phyloP scores from a whole-genome alignment of 2,113 vertebrate species.

The Melospiza georgiana region DNA sequence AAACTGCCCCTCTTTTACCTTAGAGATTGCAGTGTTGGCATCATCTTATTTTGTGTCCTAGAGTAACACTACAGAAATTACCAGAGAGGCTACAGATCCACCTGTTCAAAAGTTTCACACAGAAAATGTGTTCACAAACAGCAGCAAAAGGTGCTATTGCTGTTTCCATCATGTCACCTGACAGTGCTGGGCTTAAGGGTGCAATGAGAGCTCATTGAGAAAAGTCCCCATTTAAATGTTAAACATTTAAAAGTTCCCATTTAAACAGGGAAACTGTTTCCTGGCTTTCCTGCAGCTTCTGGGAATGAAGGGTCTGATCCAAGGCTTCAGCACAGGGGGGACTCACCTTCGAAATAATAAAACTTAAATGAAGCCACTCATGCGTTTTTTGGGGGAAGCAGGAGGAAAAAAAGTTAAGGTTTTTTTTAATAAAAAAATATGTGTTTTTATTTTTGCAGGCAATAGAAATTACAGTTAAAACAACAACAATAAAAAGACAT shows the following conservation, averaged over 20 bases:
- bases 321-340: not conserved
- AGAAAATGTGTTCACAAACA: not conserved
- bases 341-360: not conserved
- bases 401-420: not conserved
- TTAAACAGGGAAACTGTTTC: not conserved
- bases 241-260: not conserved
- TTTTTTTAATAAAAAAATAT: not conserved
- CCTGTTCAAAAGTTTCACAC: not conserved
- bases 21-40: no score
- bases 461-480: not conserved
- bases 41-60: no score
- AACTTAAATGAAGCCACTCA: not conserved
- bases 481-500: not conserved
- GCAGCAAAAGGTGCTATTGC: not conserved
- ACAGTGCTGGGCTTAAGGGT: fast-evolving
- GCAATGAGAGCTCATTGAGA: not conserved
- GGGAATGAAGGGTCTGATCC: not conserved
- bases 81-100: not conserved
- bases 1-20: no score
- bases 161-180: fast-evolving
- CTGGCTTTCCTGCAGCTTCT: not conserved
- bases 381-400: not conserved
- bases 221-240: not conserved
- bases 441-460: not conserved
- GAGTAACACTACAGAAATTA: not conserved